Base-by-base conservation (phyloP, 2,113 vertebrate species). In the Dicrurus megarhynchus region DNA sequence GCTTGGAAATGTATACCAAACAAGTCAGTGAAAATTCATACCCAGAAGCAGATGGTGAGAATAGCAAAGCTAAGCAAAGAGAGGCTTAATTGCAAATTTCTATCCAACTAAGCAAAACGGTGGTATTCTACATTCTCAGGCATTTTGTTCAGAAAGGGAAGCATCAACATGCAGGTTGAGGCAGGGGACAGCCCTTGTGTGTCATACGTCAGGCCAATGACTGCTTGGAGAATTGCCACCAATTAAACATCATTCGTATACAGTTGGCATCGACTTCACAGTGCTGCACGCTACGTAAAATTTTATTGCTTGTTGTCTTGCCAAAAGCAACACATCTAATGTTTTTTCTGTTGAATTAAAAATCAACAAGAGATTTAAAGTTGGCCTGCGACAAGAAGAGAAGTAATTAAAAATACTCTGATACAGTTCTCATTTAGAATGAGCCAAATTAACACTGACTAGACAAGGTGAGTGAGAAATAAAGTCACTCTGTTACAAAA, bases 21-120 rank as follows among this genome's bases (percentile, higher is more conserved):
- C 90, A 96, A 97, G 78, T 17, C 87, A 94, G 82, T 90, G 79
- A 93, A 95, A 97, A 95, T 88, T 94, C 96, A 95, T 96, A 90
- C 79, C 87, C 94, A 95, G 94, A 97, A 96, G 93, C 95, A 97
- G 96, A 96, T 97, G 97, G 97, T 91, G 96, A 97, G 93, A 97
- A 97, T 33, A 94, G 95, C 96, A 93, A 94, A 97, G 93, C 95
- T 93, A 97, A 97, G 95, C 97, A 94, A 89, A 96, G 94, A 71
- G 87, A 90, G 67, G 85, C 68, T 96, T 95, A 95, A 95, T 88
- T 93, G 87, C 71, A 91, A 94, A 95, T 95, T 95, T 95, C 81
- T 88, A 64, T 68, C 89, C 84, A 95, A 53, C 84, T 85, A 94
- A 95, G 94, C 84, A 96, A 93, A 97, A 91, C 3, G 13, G 33